Conservation (phyloP, 2,113 vertebrate genomes). For the Oryzias melastigma region DNA sequence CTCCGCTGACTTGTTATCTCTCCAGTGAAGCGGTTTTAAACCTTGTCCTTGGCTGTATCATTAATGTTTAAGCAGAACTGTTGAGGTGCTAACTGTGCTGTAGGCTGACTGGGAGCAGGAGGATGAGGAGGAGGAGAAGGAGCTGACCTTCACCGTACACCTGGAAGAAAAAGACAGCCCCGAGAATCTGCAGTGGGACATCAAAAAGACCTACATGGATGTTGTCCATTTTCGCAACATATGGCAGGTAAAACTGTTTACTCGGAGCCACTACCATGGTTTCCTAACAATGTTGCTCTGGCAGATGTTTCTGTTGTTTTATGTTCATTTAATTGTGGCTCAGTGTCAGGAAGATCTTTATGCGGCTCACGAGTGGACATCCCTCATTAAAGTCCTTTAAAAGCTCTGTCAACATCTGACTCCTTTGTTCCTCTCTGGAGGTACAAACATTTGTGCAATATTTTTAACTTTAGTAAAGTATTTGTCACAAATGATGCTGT, state of each 20-base stretch:
- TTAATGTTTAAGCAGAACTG: slow-evolving; percentile 32
- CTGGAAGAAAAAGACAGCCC: slow-evolving; percentile 71
- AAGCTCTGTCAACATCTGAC: not conserved
- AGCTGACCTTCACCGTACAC: slow-evolving; percentile 71
- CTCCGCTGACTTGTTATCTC: slow-evolving; percentile 34
- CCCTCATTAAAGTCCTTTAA: not conserved
- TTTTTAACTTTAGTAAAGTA: no score
- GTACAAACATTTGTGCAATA: no score
- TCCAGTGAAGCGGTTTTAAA: slow-evolving; percentile 25
- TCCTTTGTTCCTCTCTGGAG: no score
- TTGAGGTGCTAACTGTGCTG: slow-evolving; percentile 19
- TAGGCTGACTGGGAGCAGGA: slow-evolving; percentile 62
- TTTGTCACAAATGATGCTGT: no score
- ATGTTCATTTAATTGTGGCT: not conserved
- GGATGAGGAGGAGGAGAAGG: slow-evolving; percentile 35
- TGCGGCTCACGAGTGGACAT: not conserved
- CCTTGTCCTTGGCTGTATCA: slow-evolving; percentile 29
- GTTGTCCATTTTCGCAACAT: slow-evolving; percentile 65
- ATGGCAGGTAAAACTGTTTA: slow-evolving; percentile 66
- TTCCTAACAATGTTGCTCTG: not conserved
- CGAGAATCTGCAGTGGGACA: slow-evolving; percentile 77
- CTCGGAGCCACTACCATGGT: not conserved
- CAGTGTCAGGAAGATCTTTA: not conserved
- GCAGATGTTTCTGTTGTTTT: slow-evolving; percentile 1
- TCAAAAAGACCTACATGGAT: slow-evolving; percentile 70